Conservation (phyloP, 2,888 invertebrate genomes). For the Drosophila testacea region DNA sequence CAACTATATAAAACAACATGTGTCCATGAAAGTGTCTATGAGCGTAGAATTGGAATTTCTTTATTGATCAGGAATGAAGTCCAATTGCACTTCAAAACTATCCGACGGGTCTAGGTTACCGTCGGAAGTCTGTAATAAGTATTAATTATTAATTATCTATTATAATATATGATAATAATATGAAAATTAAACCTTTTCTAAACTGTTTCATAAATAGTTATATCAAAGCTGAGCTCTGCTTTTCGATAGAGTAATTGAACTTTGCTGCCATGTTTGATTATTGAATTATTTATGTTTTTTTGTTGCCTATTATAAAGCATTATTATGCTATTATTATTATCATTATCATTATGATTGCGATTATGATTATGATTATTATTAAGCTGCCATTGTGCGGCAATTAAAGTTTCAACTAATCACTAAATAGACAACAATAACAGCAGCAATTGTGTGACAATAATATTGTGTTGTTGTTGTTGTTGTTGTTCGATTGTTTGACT, state of each 20-base stretch:
- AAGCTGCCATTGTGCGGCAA: slow-evolving; percentile 74
- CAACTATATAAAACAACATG: not conserved
- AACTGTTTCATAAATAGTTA: not conserved
- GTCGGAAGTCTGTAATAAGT: not conserved
- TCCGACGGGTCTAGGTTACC: not conserved
- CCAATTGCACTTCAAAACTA: not conserved
- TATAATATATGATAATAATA: not conserved
- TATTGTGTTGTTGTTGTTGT: slow-evolving; percentile 47
- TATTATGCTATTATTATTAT: slow-evolving; percentile 31
- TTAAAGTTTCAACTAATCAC: slow-evolving; percentile 77
- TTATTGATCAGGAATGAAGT: too few species aligned
- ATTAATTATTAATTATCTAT: not conserved
- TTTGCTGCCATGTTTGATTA: slow-evolving; percentile 36
- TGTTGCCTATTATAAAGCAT: slow-evolving; percentile 33
- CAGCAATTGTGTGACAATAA: slow-evolving; percentile 74
- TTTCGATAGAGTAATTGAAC: slow-evolving; percentile 15
- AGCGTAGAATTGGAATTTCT: too few species aligned
- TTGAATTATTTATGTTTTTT: slow-evolving; percentile 49
- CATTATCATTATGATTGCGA: slow-evolving; percentile 47
- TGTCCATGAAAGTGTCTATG: too few species aligned
- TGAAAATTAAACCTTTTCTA: not conserved
- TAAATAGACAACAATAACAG: slow-evolving; percentile 60
- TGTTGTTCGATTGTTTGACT: not conserved
- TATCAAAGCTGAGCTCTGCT: not conserved
- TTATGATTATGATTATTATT: slow-evolving; percentile 52